Evolutionary conservation across 1,140 invertebrate species (phyloP).

Genomic region (Drosophila pachea): DNA sequence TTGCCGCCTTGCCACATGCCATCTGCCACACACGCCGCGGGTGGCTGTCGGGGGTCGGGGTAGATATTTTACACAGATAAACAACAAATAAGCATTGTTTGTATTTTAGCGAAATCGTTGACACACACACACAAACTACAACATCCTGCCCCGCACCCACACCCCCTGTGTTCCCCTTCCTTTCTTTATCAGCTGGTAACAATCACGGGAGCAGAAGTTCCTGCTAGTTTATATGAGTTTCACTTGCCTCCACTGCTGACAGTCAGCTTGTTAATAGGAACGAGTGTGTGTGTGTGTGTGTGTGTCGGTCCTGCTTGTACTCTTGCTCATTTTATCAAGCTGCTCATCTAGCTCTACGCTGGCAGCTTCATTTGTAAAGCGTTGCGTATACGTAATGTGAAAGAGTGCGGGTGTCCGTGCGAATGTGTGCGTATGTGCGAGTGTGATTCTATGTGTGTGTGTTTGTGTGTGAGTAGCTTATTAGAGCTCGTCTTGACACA

Average conservation of each 20-base stretch:
- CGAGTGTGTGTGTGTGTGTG: conserved; percentile 7
- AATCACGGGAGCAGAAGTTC: conserved; percentile 54
- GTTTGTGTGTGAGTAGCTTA: conserved; percentile 46
- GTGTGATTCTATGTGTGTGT: conserved; percentile 17
- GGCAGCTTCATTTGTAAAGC: conserved; percentile 66
- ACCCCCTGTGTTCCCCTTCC: background rate
- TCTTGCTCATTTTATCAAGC: conserved; percentile 28
- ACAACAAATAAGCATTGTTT: conserved; percentile 77
- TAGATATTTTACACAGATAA: conserved; percentile 70
- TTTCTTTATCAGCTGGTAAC: conserved; percentile 58
- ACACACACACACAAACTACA: background rate
- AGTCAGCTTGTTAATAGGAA: conserved; percentile 47
- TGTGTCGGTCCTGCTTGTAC: conserved; percentile 19
- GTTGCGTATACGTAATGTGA: conserved; percentile 55
- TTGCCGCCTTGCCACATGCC: no score
- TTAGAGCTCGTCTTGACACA: conserved; percentile 41
- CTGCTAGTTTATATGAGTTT: conserved; percentile 38
- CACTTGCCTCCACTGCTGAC: conserved; percentile 25
- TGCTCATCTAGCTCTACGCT: conserved; percentile 21
- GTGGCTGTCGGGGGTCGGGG: conserved; percentile 3
- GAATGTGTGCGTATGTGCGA: conserved; percentile 16
- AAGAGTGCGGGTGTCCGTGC: conserved; percentile 7
- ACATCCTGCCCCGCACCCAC: background rate
- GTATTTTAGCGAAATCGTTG: conserved; percentile 68
- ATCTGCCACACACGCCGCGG: no score